Evolutionary conservation across 2,113 vertebrate species (phyloP).

Genomic region (Rhinopomastus cyanomelas): DNA sequence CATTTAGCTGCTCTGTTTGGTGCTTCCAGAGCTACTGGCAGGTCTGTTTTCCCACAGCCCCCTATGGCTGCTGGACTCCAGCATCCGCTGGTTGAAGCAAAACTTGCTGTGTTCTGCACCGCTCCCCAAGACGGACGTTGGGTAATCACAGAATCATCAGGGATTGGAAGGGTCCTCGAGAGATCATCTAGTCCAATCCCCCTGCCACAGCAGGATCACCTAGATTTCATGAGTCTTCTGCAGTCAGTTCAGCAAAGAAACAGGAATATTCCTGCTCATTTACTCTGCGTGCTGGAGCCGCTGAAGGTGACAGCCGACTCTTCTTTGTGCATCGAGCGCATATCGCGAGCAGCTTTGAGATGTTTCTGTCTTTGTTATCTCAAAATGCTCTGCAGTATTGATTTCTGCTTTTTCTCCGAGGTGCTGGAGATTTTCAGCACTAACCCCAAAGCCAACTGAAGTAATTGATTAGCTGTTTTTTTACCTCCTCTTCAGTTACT

Average conservation of each 20-base stretch:
- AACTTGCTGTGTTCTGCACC: background rate
- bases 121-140: background rate
- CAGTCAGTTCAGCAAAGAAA: background rate
- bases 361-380: conserved; percentile 40
- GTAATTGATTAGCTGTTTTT: conserved; percentile 65
- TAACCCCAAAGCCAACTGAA: conserved; percentile 44
- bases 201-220: no score
- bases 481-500: conserved; percentile 54
- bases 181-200: no score
- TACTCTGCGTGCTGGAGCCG: background rate
- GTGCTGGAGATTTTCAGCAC: conserved; percentile 36
- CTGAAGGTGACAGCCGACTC: conserved; percentile 43
- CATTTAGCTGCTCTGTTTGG: background rate
- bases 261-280: background rate
- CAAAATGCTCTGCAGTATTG: conserved; percentile 30
- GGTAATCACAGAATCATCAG: no score
- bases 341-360: conserved; percentile 27
- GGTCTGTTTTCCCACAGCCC: background rate
- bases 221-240: background rate
- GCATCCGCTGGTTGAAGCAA: background rate
- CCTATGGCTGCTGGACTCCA: accelerated
- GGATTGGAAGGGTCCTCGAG: no score
- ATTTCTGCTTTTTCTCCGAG: conserved; percentile 48
- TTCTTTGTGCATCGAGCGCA: background rate
- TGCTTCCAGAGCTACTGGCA: background rate